Base-by-base conservation (phyloP, 1,140 invertebrate genomes). In the Brachionus sp. region DNA sequence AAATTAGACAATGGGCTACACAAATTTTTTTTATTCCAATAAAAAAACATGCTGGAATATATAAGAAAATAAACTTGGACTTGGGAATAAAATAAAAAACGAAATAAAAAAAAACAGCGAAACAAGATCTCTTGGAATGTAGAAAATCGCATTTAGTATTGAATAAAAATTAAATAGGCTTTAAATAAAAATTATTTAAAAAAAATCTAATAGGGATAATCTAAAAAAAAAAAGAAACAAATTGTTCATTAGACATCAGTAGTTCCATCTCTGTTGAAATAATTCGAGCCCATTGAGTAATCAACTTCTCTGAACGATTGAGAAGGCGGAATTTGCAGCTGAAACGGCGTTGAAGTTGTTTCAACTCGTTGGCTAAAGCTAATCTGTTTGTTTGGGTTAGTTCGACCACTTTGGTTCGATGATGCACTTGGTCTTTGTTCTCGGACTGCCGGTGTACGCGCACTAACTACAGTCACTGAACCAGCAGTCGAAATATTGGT, bases 281-380 rank as follows among this genome's bases (percentile, higher is more conserved):
- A 62, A 19, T 12, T 42, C 29, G 39, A n/a, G 25, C 23, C 73
- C 37, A 29, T 53, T 25, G 75, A 50, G 37, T 78, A 62, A 78
- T 57, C 46, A n/a, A 62, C 75, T 78, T 78, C 23, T 80, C 70
- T 75, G 12, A 75, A 75, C 37, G 70, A 75, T 25, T 75, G 70
- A 12, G 70, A 46, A 35, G 70, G 70, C 12, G 50, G 46, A 62
- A 62, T 33, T 33, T 80, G 77, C 39, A 80, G 39, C n/a, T 78
- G 44, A 70, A 70, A 70, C 23, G 70, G 70, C 4, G 77, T 80
- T 44, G 77, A 80, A 16, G 77, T 80, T 57, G 77, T 80, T 62
- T 80, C 77, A 13, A 80, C 39, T 12, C 77, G 19, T 44, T 80
- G 46, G 50, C 77, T 80, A 42, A 80, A 80, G 16, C 77, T 80